These are phyloP conservation scores for Psilanteris sp. DNA, from an alignment of 1,140 invertebrate species.

Conservation along the genomic window DNA sequence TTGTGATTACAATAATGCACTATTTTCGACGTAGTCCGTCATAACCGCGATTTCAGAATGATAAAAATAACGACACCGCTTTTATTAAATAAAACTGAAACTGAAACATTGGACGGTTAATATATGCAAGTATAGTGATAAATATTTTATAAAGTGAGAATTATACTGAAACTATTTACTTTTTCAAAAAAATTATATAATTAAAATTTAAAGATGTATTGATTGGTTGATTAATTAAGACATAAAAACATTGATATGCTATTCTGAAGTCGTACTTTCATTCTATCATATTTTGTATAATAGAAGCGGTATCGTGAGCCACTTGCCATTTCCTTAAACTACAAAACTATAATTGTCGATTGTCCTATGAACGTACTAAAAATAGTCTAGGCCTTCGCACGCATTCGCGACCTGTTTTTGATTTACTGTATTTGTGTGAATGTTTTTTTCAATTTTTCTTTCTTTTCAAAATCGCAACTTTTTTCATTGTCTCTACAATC, in stretches of 20 bases:
- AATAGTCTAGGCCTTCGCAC: constrained; percentile 61
- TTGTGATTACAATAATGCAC: constrained; percentile 45
- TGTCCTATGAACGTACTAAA: constrained; percentile 62
- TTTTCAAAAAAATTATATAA: too few relatives aligned
- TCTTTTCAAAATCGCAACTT: background rate
- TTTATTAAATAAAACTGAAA: background rate
- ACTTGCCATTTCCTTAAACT: constrained; percentile 47
- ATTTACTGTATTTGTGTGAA: constrained; percentile 19
- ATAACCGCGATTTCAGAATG: too few relatives aligned
- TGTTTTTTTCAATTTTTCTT: constrained; percentile 14
- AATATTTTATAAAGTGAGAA: too few relatives aligned
- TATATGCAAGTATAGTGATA: constrained; percentile 15
- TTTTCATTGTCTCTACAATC: constrained; percentile 31
- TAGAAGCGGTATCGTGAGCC: constrained; percentile 36
- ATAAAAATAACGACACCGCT: constrained; percentile 15
- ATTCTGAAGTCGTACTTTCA: constrained; percentile 7
- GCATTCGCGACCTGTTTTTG: constrained; percentile 43
- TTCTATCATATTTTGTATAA: constrained; percentile 10
- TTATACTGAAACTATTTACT: too few relatives aligned
- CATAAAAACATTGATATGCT: constrained; percentile 54
- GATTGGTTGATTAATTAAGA: too few relatives aligned
- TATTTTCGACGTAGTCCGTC: constrained; percentile 55
- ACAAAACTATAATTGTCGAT: constrained; percentile 63
- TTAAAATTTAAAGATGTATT: too few relatives aligned
- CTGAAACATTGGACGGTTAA: constrained; percentile 32